These are phyloP conservation scores for Micronisus gabar DNA, from an alignment of 2,113 vertebrate genomes.

Conservation along the genomic window DNA sequence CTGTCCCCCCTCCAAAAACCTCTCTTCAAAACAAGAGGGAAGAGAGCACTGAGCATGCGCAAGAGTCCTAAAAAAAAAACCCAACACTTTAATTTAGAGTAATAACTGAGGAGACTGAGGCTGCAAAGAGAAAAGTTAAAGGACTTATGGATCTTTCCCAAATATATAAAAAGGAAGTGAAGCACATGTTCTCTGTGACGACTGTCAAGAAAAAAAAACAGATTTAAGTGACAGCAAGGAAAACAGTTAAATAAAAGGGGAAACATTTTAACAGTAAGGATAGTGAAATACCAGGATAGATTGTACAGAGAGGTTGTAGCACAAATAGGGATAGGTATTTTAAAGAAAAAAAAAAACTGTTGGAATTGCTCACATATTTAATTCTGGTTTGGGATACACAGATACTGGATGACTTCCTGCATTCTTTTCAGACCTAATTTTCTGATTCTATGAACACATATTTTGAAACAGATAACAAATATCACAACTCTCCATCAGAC, in stretches of 20 bases:
- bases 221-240: not conserved
- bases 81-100: not conserved
- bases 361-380: not conserved
- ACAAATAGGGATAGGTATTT: not conserved
- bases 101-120: not conserved
- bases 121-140: not conserved
- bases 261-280: not conserved
- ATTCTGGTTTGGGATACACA: not conserved
- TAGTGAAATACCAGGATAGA: not conserved
- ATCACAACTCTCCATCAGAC: not conserved
- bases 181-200: not conserved
- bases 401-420: not conserved
- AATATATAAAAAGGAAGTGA: not conserved
- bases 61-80: not conserved
- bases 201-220: not conserved
- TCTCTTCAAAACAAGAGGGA: not conserved
- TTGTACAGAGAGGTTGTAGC: not conserved
- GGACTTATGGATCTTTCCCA: not conserved
- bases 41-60: not conserved
- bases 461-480: not conserved
- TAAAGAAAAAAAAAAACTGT: not conserved
- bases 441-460: not conserved
- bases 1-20: not conserved
- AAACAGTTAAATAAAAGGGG: not conserved
- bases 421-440: not conserved